Evolutionary conservation across 2,113 vertebrate genomes (phyloP).

Genomic region (Phalacrocorax pelagicus): DNA sequence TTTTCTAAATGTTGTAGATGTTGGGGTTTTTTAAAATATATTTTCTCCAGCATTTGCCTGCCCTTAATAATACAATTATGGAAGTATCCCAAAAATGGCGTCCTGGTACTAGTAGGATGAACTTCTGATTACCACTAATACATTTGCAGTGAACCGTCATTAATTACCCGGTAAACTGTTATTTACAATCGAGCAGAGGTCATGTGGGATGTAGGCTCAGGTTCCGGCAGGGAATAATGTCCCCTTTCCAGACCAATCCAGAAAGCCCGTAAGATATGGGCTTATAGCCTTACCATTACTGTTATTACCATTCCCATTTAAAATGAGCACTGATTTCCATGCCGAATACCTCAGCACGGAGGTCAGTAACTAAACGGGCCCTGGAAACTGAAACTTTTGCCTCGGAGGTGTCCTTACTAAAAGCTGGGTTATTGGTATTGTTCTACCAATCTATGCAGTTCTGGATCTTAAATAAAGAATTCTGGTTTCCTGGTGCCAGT

Average conservation of each 20-base stretch:
- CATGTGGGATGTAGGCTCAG: accelerated
- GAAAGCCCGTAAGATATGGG: background rate
- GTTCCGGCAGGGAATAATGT: background rate
- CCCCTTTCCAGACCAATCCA: background rate
- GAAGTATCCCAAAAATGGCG: background rate
- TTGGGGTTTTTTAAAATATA: background rate
- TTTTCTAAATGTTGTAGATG: background rate
- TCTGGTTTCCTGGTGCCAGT: background rate
- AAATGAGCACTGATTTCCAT: background rate
- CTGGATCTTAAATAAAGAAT: background rate
- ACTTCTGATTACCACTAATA: background rate
- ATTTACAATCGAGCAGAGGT: no score
- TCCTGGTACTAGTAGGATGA: background rate
- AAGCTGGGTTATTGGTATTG: background rate
- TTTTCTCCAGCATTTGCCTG: background rate
- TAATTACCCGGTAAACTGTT: background rate
- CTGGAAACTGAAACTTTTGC: background rate
- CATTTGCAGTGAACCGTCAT: background rate
- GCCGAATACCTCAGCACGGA: background rate
- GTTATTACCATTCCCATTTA: background rate
- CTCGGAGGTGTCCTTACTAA: background rate
- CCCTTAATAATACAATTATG: background rate
- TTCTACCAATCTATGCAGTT: background rate
- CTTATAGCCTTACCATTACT: background rate
- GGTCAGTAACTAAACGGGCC: background rate